Evolutionary conservation across 37 sponge, comb jelly and placozoan species (phyloP).

Genomic region (Lycopodina hypogea): DNA sequence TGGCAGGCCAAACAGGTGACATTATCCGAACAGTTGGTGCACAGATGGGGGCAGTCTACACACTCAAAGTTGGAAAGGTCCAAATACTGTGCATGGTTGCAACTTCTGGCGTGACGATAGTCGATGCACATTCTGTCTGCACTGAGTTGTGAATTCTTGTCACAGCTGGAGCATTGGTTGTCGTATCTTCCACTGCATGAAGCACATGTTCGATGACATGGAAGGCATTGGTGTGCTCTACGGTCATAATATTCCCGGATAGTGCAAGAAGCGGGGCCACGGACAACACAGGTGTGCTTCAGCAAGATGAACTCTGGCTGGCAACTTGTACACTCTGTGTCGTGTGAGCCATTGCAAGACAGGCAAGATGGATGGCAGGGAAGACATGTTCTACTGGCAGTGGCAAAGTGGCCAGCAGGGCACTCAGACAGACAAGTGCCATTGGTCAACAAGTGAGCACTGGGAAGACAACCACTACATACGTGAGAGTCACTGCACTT

Average conservation of each 20-base stretch:
- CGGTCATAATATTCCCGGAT: constrained; percentile 36
- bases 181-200: constrained; percentile 45
- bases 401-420: constrained; percentile 13
- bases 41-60: constrained; percentile 17
- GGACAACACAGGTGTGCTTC: constrained; percentile 29
- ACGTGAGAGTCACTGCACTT: constrained; percentile 26
- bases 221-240: constrained; percentile 31
- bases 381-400: constrained; percentile 26
- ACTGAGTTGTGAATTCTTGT: not conserved
- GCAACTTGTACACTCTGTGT: constrained; percentile 43
- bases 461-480: constrained; percentile 29
- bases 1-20: constrained; percentile 34
- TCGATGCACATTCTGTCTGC: not conserved
- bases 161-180: constrained; percentile 40
- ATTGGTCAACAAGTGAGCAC: not conserved
- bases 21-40: constrained; percentile 19
- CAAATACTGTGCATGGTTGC: constrained; percentile 32
- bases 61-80: constrained; percentile 27
- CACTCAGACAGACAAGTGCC: constrained; percentile 40
- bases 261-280: constrained; percentile 18
- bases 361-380: constrained; percentile 59
- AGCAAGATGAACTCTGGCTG: constrained; percentile 26
- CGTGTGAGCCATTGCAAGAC: constrained; percentile 45
- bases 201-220: constrained; percentile 55
- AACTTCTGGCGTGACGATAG: not conserved